phyloP scores from a whole-genome alignment of 2,888 invertebrate species.

The Andricus curvator region DNA sequence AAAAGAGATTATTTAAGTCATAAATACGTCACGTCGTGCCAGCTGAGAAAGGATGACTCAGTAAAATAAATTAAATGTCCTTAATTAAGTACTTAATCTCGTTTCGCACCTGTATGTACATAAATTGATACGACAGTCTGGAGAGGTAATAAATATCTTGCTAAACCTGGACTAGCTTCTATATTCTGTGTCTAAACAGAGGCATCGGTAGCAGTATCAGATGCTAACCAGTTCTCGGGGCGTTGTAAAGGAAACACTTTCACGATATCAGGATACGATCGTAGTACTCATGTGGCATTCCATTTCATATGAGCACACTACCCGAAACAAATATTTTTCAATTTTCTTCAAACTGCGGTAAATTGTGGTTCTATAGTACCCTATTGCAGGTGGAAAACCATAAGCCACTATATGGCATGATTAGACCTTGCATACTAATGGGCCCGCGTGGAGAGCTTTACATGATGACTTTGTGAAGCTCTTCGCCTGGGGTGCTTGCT shows the following conservation, averaged over 20 bases:
- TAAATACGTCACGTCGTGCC: neutral
- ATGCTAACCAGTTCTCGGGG: slow-evolving; percentile 21
- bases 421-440: too few relatives aligned
- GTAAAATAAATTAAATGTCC: neutral
- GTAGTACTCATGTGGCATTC: too few relatives aligned
- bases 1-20: neutral
- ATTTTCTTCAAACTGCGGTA: too few relatives aligned
- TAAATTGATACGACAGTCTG: slow-evolving; percentile 2
- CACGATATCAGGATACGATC: neutral
- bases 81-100: slow-evolving; percentile 7
- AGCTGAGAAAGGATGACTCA: neutral
- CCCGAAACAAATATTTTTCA: too few relatives aligned
- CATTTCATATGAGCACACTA: too few relatives aligned
- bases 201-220: slow-evolving; percentile 5
- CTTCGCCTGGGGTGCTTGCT: too few relatives aligned
- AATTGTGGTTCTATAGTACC: too few relatives aligned
- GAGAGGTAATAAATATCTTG: neutral
- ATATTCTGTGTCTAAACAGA: slow-evolving; percentile 6
- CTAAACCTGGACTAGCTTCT: neutral
- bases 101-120: slow-evolving; percentile 17
- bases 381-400: too few relatives aligned
- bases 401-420: too few relatives aligned
- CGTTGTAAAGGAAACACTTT: slow-evolving; percentile 21
- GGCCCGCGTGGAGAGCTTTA: too few relatives aligned
- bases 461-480: too few relatives aligned